Percentiles rank a stretch among this genome's conserved stretches.
Conservation (phyloP, 2,888 invertebrate species). For the Hesperia comma region DNA sequence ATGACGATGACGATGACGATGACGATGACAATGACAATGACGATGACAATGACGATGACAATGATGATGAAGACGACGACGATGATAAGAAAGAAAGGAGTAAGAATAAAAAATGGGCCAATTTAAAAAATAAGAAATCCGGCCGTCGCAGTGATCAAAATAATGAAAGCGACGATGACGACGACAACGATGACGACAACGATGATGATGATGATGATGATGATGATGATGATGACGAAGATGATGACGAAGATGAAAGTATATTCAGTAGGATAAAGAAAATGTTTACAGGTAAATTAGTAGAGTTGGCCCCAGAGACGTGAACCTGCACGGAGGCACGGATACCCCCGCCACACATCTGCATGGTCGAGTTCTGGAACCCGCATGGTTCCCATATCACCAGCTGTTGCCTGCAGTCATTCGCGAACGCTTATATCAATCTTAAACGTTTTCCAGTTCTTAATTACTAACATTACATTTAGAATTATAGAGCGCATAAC, state of each 20-base stretch:
- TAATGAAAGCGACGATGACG: slow-evolving; percentile 63
- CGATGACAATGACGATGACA: slow-evolving; percentile 69
- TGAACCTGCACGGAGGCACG: slow-evolving; percentile 71
- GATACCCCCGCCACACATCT: slow-evolving; percentile 72
- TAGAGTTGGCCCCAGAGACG: slow-evolving; percentile 68
- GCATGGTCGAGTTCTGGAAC: slow-evolving; percentile 74
- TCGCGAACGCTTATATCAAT: slow-evolving; percentile 79
- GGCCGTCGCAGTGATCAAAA: slow-evolving; percentile 49
- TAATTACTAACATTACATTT: slow-evolving; percentile 80
- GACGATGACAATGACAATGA: slow-evolving; percentile 79
- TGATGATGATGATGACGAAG: slow-evolving; percentile 69
- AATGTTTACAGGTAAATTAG: slow-evolving; percentile 81
- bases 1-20: slow-evolving; percentile 55
- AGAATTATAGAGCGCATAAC: slow-evolving; percentile 75
- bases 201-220: slow-evolving; percentile 78
- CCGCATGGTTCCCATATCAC: slow-evolving; percentile 76
- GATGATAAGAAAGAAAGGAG: slow-evolving; percentile 71
- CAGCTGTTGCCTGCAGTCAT: slow-evolving; percentile 88
- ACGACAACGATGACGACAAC: slow-evolving; percentile 57
- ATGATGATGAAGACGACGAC: slow-evolving; percentile 60
- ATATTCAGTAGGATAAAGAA: slow-evolving; percentile 80
- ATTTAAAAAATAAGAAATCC: slow-evolving; percentile 38
- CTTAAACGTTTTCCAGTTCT: slow-evolving; percentile 77
- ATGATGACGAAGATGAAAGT: slow-evolving; percentile 78
- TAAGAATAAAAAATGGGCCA: slow-evolving; percentile 45